Conservation (phyloP, 2,113 vertebrate species). For the Festucalex cinctus region DNA sequence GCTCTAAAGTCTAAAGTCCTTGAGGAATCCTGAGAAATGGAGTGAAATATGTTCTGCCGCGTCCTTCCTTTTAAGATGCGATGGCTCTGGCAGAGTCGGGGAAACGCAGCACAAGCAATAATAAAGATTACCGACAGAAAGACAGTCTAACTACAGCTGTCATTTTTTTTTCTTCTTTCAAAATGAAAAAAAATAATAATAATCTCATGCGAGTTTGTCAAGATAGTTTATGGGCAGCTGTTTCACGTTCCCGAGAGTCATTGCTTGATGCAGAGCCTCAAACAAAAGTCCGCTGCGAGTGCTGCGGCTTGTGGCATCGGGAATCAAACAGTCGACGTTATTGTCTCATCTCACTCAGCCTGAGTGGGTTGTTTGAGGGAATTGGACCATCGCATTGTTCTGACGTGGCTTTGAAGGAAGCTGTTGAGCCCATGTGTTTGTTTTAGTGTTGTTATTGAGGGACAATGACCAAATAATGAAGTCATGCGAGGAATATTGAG, state of each 20-base stretch:
- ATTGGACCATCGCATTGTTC: constrained; percentile 31
- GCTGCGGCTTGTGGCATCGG: constrained; percentile 42
- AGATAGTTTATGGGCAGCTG: constrained; percentile 59
- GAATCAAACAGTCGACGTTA: constrained; percentile 51
- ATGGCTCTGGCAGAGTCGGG: constrained; percentile 41
- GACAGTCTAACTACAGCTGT: constrained; percentile 21
- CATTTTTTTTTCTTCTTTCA: constrained; percentile 21
- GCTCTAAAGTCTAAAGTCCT: constrained; percentile 57
- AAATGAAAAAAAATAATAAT: not conserved
- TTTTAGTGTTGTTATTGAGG: constrained; percentile 34
- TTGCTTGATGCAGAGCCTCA: constrained; percentile 57
- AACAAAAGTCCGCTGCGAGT: constrained; percentile 58
- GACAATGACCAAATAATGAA: constrained; percentile 9
- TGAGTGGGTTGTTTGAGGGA: constrained; percentile 25
- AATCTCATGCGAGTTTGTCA: constrained; percentile 49
- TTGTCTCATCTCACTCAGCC: constrained; percentile 41
- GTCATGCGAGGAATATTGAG: not conserved
- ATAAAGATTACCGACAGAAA: constrained; percentile 54
- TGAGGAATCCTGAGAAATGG: constrained; percentile 47
- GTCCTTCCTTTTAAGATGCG: constrained; percentile 46
- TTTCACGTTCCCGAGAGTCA: constrained; percentile 63
- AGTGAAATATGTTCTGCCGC: constrained; percentile 53
- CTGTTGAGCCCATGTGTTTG: constrained; percentile 21
- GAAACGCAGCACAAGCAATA: constrained; percentile 45
- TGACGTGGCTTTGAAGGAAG: constrained; percentile 39